phyloP scores from a whole-genome alignment of 2,797 vertebrate species.

The Sardinella longiceps region DNA sequence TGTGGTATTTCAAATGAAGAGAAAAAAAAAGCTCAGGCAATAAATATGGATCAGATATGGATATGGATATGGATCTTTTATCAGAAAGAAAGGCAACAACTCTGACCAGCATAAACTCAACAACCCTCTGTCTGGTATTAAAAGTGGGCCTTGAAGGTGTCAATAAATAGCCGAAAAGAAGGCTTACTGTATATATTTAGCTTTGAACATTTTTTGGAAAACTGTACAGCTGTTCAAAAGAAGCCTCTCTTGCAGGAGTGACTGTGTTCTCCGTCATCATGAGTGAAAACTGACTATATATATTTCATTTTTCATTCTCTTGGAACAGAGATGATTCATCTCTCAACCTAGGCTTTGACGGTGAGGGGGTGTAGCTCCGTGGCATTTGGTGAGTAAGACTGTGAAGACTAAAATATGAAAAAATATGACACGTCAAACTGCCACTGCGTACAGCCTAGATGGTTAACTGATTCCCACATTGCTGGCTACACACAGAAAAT shows the following conservation, averaged over 20 bases:
- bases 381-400: conserved; percentile 3
- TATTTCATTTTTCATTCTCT: not conserved
- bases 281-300: not conserved
- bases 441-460: not conserved
- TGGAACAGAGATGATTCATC: conserved; percentile 13
- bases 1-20: not conserved
- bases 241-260: not conserved
- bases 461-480: not conserved
- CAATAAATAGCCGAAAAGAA: not conserved
- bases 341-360: not conserved
- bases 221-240: not conserved
- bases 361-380: not conserved
- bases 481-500: not conserved
- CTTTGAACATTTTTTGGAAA: not conserved
- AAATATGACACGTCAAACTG: not conserved
- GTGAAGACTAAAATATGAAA: not conserved
- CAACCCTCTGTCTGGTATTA: not conserved
- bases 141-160: not conserved
- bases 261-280: not conserved
- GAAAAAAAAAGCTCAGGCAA: too few relatives aligned
- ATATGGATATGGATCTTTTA: too few relatives aligned
- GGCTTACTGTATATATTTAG: not conserved
- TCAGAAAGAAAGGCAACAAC: not conserved
- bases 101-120: not conserved
- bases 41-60: too few relatives aligned